Evolutionary conservation across 2,797 vertebrate species (phyloP).

Genomic region (Syndactyla subalaris): DNA sequence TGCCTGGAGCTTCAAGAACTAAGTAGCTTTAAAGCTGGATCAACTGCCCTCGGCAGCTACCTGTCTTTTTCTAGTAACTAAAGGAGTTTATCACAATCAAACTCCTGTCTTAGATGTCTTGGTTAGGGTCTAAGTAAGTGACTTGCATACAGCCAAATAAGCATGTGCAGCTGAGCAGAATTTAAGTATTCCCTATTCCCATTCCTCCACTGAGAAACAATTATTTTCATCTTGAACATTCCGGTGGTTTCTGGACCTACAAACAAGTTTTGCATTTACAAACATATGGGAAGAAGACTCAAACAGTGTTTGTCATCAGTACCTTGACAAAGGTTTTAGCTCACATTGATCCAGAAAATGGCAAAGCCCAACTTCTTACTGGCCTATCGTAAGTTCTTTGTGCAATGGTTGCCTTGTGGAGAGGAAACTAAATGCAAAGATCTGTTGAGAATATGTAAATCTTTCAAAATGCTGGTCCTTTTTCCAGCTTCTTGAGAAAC

Average conservation of each 20-base stretch:
- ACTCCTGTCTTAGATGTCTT: neutral
- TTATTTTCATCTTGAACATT: neutral
- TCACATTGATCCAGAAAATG: neutral
- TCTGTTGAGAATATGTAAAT: neutral
- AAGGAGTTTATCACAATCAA: neutral
- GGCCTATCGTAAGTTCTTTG: constrained; percentile 4
- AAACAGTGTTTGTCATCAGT: neutral
- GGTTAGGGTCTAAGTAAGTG: neutral
- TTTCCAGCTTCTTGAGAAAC: constrained; percentile 14
- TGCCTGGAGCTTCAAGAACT: neutral
- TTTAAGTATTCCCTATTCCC: neutral
- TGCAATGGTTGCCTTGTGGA: neutral
- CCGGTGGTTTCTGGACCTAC: neutral
- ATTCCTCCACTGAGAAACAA: neutral
- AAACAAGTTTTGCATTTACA: neutral
- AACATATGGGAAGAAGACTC: neutral
- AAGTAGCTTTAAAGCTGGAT: neutral
- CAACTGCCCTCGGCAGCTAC: neutral
- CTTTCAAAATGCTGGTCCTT: constrained; percentile 12
- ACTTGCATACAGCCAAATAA: neutral
- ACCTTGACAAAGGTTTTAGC: neutral
- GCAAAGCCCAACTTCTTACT: constrained; percentile 2
- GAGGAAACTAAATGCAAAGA: neutral
- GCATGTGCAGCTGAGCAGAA: neutral
- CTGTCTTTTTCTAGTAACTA: neutral